These are phyloP conservation scores for Vanessa cardui DNA, from an alignment of 2,888 invertebrate species.

Conservation along the genomic window DNA sequence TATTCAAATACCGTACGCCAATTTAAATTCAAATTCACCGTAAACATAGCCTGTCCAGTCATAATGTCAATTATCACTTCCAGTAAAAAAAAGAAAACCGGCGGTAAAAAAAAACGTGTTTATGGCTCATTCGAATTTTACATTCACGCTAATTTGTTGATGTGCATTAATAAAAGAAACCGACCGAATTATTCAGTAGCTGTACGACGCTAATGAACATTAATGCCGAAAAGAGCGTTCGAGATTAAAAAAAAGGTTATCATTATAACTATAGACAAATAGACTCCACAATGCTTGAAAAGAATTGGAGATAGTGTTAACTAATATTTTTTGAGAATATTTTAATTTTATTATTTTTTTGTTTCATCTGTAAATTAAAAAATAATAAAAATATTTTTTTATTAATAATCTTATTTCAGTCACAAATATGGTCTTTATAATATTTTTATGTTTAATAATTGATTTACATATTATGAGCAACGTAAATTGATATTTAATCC, in stretches of 20 bases:
- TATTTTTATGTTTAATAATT: too few species aligned
- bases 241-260: constrained; percentile 26
- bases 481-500: too few species aligned
- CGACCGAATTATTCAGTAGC: constrained; percentile 81
- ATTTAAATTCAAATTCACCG: constrained; percentile 68
- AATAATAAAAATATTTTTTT: background rate
- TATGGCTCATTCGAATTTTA: constrained; percentile 79
- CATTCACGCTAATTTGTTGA: constrained; percentile 81
- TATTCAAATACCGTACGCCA: constrained; percentile 54
- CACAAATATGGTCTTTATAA: too few species aligned
- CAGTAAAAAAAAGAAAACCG: constrained; percentile 71
- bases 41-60: constrained; percentile 61
- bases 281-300: constrained; percentile 5
- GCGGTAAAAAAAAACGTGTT: constrained; percentile 71
- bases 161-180: constrained; percentile 73
- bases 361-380: background rate
- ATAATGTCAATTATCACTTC: constrained; percentile 82
- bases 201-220: constrained; percentile 76
- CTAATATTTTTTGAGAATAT: background rate
- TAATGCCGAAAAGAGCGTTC: constrained; percentile 68
- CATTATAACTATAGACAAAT: constrained; percentile 22
- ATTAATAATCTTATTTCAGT: too few species aligned
- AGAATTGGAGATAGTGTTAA: background rate
- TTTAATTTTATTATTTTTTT: background rate
- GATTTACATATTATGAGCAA: too few species aligned